These are phyloP conservation scores for Microchrysa polita DNA, from an alignment of 2,888 invertebrate genomes.

Conservation along the genomic window DNA sequence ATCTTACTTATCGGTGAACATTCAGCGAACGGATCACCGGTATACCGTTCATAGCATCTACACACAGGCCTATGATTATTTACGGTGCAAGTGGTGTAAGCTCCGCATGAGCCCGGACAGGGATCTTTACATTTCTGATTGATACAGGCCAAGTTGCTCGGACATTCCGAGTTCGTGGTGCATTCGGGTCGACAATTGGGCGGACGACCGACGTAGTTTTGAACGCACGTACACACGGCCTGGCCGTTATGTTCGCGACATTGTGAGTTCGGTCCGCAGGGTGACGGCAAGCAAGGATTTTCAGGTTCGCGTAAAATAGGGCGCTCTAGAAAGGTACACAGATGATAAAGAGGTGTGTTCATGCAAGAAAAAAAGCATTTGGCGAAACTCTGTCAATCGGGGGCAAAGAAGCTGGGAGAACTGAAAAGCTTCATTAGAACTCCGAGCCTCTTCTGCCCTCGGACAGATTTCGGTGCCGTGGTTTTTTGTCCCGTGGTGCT, in stretches of 20 bases:
- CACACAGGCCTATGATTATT: conserved; percentile 86
- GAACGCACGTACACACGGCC: conserved; percentile 82
- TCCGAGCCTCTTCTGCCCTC: neutral
- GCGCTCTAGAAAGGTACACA: conserved; percentile 52
- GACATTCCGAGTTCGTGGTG: conserved; percentile 84
- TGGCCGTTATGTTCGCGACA: conserved; percentile 78
- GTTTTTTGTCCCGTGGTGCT: too few relatives aligned
- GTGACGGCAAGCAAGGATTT: conserved; percentile 83
- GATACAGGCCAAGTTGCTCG: conserved; percentile 83
- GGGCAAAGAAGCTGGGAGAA: too few relatives aligned
- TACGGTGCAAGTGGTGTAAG: conserved; percentile 80
- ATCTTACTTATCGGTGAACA: conserved; percentile 71
- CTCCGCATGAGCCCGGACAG: conserved; percentile 86
- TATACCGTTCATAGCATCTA: conserved; percentile 80
- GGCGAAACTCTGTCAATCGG: neutral
- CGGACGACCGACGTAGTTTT: conserved; percentile 82
- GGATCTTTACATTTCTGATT: conserved; percentile 84
- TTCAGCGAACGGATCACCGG: conserved; percentile 86
- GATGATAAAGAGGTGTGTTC: conserved; percentile 13
- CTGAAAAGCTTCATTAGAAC: too few relatives aligned
- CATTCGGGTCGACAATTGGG: conserved; percentile 90
- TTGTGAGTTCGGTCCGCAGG: conserved; percentile 86
- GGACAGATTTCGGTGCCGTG: neutral
- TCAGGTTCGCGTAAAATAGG: conserved; percentile 59
- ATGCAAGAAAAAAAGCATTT: conserved; percentile 40